Conservation (phyloP, 2,113 vertebrate genomes). For the Chelonoidis abingdonii region DNA sequence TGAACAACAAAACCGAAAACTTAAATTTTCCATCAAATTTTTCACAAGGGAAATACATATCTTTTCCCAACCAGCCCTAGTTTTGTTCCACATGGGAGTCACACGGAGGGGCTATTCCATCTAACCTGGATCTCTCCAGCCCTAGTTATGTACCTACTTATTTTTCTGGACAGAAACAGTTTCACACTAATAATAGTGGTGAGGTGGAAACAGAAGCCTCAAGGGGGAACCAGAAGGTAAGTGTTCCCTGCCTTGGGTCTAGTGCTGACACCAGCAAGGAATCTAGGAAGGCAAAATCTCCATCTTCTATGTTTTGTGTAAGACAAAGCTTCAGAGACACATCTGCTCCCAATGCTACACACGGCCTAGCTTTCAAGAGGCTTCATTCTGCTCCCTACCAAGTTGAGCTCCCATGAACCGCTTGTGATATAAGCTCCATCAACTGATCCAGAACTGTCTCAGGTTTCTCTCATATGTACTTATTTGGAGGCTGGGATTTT, state of each 20-base stretch:
- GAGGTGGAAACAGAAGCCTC: neutral
- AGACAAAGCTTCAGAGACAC: neutral
- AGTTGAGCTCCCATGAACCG: neutral
- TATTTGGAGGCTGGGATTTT: neutral
- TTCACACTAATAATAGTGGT: no score
- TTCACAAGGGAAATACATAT: neutral
- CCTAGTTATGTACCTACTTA: no score
- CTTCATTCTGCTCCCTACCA: neutral
- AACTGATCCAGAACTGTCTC: neutral
- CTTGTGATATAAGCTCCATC: neutral
- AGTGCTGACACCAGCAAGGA: neutral
- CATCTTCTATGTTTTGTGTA: neutral
- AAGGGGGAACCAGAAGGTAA: neutral
- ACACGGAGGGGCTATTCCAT: no score
- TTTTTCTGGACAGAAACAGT: no score
- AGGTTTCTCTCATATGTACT: neutral
- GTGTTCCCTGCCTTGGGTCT: neutral
- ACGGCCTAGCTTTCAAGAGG: neutral
- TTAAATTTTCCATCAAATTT: no score
- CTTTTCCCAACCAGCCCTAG: no score
- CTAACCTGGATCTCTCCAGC: no score
- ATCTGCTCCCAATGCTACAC: neutral
- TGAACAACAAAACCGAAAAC: no score
- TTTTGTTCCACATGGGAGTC: no score
- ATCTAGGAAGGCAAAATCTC: neutral